phyloP scores from a whole-genome alignment of 1,140 invertebrate species.

The Hermatobates lingyangjiaoensis region DNA sequence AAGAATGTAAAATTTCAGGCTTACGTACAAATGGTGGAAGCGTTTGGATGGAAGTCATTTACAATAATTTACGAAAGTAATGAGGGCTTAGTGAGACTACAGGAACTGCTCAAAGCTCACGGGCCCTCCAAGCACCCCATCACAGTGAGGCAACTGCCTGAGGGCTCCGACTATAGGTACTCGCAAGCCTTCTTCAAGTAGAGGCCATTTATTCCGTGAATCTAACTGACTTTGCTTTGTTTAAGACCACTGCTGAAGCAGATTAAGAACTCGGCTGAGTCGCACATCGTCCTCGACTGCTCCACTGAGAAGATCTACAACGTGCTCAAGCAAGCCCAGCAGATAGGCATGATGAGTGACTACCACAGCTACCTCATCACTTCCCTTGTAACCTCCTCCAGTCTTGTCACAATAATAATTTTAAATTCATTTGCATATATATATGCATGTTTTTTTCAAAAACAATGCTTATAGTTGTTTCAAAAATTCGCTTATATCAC shows the following conservation, averaged over 20 bases:
- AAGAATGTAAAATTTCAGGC: constrained; percentile 35
- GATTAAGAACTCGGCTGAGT: constrained; percentile 75
- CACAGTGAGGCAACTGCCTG: constrained; percentile 55
- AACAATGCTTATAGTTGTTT: no score
- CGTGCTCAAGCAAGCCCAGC: constrained; percentile 77
- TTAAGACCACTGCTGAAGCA: constrained; percentile 69
- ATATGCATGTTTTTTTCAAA: no score
- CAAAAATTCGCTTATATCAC: no score
- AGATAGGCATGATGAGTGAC: constrained; percentile 88
- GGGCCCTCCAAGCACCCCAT: constrained; percentile 64
- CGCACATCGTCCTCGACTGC: constrained; percentile 82
- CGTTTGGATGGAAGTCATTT: constrained; percentile 82
- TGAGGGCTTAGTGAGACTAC: constrained; percentile 75
- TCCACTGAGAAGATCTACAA: constrained; percentile 63
- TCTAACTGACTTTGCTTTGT: constrained; percentile 15
- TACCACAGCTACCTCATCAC: constrained; percentile 83
- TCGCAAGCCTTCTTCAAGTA: background rate
- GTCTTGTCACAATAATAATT: no score
- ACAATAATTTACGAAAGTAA: constrained; percentile 91
- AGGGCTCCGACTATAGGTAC: constrained; percentile 61
- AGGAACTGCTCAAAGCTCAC: constrained; percentile 79
- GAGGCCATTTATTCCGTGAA: no score
- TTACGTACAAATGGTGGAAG: constrained; percentile 72
- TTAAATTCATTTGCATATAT: no score
- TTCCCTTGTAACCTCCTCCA: constrained; percentile 64